These are phyloP conservation scores for Gryllus bimaculatus DNA, from an alignment of 1,140 invertebrate species.

Conservation along the genomic window DNA sequence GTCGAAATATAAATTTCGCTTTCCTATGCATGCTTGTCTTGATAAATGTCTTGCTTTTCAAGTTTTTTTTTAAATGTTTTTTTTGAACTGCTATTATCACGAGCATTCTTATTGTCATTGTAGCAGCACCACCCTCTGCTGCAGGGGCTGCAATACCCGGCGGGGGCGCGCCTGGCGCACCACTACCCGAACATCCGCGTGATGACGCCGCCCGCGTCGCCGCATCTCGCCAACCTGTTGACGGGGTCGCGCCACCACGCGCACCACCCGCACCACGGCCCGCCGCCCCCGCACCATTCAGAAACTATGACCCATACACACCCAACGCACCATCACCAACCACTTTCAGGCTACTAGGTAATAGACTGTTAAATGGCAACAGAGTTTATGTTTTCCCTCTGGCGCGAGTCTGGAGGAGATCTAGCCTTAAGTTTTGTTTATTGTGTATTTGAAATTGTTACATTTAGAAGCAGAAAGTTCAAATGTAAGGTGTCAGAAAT, in stretches of 20 bases:
- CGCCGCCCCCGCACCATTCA: slow-evolving; percentile 25
- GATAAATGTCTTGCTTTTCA: too few species aligned
- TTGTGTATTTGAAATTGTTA: too few species aligned
- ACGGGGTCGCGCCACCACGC: slow-evolving; percentile 21
- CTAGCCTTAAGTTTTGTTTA: slow-evolving; percentile 42
- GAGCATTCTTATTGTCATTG: background rate
- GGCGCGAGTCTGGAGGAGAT: slow-evolving; percentile 33
- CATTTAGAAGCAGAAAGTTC: too few species aligned
- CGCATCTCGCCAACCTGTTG: slow-evolving; percentile 38
- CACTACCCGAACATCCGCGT: slow-evolving; percentile 21
- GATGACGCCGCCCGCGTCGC: slow-evolving; percentile 45
- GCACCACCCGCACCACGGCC: slow-evolving; percentile 9
- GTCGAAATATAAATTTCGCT: too few species aligned
- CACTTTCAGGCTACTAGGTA: slow-evolving; percentile 27
- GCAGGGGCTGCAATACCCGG: slow-evolving; percentile 6
- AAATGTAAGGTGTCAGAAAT: too few species aligned
- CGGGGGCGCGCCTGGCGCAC: background rate
- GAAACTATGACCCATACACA: too few species aligned
- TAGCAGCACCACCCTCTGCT: slow-evolving; percentile 29
- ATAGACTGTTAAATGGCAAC: background rate
- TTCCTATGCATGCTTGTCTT: too few species aligned
- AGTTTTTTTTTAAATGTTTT: too few species aligned
- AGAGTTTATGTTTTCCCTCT: background rate
- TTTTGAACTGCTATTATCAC: too few species aligned
- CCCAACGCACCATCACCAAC: slow-evolving; percentile 23